Percentiles rank a stretch among this genome's conserved stretches.
Evolutionary conservation across 1,140 invertebrate species (phyloP).

Genomic region (Thaumatotibia leucotreta): DNA sequence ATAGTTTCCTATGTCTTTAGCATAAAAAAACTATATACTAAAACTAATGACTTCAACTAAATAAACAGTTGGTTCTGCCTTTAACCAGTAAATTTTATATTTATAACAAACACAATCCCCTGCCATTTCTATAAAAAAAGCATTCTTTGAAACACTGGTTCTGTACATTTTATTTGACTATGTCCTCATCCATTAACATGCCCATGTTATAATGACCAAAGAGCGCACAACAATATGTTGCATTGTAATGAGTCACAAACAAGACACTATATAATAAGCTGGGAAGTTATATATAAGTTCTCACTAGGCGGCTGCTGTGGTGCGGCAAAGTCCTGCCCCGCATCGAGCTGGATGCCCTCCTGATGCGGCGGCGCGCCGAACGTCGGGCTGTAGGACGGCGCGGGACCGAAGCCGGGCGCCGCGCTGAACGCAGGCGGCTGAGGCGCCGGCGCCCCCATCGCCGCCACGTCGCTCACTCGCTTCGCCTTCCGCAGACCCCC

Average conservation of each 20-base stretch:
- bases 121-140: too few species aligned
- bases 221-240: neutral
- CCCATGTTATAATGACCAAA: too few species aligned
- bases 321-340: conserved; percentile 39
- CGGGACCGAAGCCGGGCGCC: conserved; percentile 34
- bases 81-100: too few species aligned
- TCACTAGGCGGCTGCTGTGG: conserved; percentile 33
- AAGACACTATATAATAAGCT: neutral
- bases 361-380: conserved; percentile 47
- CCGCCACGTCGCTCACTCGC: conserved; percentile 80
- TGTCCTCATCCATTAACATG: too few species aligned
- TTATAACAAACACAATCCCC: too few species aligned
- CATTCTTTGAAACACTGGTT: too few species aligned
- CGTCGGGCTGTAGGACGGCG: conserved; percentile 38
- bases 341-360: conserved; percentile 58
- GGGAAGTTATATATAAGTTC: conserved; percentile 25
- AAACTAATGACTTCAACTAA: too few species aligned
- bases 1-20: too few species aligned
- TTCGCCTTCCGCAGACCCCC: conserved; percentile 77
- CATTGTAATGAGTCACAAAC: neutral
- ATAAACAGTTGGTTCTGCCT: too few species aligned
- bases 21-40: too few species aligned
- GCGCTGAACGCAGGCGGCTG: conserved; percentile 28
- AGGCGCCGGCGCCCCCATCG: conserved; percentile 76
- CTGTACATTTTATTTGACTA: too few species aligned